Percentiles rank a stretch among this genome's conserved stretches.
phyloP scores from a whole-genome alignment of 2,888 invertebrate species.

The Tipula confusa region DNA sequence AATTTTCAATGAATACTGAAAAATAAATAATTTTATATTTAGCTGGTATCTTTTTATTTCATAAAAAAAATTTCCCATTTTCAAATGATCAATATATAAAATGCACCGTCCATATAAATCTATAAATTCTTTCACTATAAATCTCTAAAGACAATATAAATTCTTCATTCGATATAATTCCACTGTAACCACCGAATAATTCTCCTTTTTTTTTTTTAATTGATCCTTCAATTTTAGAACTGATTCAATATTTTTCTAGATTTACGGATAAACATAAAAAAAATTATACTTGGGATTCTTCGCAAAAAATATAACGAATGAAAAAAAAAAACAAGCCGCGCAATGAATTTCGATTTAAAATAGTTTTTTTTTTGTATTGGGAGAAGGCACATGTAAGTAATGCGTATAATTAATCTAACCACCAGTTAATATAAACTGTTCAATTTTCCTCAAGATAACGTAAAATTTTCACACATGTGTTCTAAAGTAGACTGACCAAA shows the following conservation, averaged over 20 bases:
- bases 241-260: slow-evolving; percentile 25
- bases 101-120: slow-evolving; percentile 3
- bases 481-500: background rate
- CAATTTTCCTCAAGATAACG: background rate
- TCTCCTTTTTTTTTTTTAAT: background rate
- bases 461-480: slow-evolving; percentile 3
- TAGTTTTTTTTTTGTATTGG: background rate
- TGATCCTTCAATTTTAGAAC: slow-evolving; percentile 9
- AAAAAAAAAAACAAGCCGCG: background rate
- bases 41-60: background rate
- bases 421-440: background rate
- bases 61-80: background rate
- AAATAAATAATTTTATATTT: slow-evolving; percentile 3
- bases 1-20: background rate
- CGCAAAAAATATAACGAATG: no score
- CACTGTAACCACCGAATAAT: background rate
- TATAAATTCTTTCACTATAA: background rate
- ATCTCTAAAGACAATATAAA: background rate
- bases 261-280: background rate
- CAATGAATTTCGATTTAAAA: background rate
- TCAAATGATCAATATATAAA: background rate
- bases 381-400: slow-evolving; percentile 1
- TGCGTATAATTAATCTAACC: slow-evolving; percentile 9
- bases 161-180: background rate
- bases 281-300: background rate